These are phyloP conservation scores for Agapornis canus DNA, from an alignment of 2,797 vertebrate genomes.

Conservation along the genomic window DNA sequence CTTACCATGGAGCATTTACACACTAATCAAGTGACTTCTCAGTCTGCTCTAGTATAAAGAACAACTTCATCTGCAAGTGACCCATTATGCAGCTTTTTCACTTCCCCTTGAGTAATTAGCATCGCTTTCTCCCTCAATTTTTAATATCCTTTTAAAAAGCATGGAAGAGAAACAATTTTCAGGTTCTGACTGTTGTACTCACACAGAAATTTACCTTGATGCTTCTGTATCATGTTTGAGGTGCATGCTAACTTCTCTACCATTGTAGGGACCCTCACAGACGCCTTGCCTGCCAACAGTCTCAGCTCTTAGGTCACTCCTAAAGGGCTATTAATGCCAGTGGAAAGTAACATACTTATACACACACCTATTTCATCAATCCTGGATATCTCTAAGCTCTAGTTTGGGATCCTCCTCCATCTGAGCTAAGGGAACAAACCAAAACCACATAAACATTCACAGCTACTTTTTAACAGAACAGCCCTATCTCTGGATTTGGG, in stretches of 20 bases:
- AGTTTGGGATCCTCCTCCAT: not conserved
- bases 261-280: not conserved
- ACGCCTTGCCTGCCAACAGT: rapidly evolving
- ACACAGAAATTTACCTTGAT: not conserved
- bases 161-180: not conserved
- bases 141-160: not conserved
- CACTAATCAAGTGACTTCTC: not conserved
- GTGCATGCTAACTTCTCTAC: not conserved
- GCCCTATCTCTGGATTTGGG: not conserved
- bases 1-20: not conserved
- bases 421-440: not conserved
- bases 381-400: not conserved
- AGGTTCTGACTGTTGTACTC: not conserved
- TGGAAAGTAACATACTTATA: not conserved
- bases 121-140: not conserved
- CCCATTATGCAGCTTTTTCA: not conserved
- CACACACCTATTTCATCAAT: not conserved
- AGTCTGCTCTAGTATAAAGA: not conserved
- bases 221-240: rapidly evolving
- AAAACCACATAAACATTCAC: not conserved
- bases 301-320: not conserved
- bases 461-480: not conserved
- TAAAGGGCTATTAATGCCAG: not conserved
- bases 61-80: not conserved
- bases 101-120: not conserved